Conservation (phyloP, 1,140 invertebrate genomes). For the Rhyzopertha dominica region DNA sequence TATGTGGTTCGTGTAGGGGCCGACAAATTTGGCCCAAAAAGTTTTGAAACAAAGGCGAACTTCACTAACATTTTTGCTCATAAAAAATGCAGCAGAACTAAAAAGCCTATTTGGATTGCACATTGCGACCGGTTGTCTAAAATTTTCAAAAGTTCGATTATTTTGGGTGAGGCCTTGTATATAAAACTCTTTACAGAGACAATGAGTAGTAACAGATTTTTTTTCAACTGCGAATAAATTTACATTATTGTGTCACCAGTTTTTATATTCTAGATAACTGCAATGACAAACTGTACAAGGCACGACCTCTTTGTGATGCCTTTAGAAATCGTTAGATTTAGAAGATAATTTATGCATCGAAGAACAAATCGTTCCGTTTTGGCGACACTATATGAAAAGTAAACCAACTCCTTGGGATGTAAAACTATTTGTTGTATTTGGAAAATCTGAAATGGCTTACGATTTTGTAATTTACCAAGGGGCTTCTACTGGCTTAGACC, state of each 20-base stretch:
- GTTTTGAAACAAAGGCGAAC: no score
- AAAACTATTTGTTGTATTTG: constrained; percentile 20
- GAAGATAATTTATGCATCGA: constrained; percentile 34
- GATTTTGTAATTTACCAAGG: constrained; percentile 24
- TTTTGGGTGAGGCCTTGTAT: no score
- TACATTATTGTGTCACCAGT: background rate
- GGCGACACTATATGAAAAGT: constrained; percentile 30
- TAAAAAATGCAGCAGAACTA: no score
- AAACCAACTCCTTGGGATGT: constrained; percentile 22
- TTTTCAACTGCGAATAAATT: no score
- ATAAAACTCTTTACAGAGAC: no score
- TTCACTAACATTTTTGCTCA: no score
- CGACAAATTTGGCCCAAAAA: no score
- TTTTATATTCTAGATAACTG: background rate
- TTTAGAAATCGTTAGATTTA: constrained; percentile 21
- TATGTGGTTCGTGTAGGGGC: no score
- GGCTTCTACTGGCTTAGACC: constrained; percentile 16
- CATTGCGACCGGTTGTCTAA: no score
- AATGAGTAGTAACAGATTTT: no score
- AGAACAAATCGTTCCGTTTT: constrained; percentile 38
- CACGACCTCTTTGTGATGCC: constrained; percentile 30
- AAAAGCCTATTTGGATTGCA: no score
- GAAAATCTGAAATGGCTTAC: constrained; percentile 15
- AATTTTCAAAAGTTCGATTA: no score
- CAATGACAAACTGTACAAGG: constrained; percentile 33